Conservation (phyloP, 2,113 vertebrate species). For the Cyprinus carpio region DNA sequence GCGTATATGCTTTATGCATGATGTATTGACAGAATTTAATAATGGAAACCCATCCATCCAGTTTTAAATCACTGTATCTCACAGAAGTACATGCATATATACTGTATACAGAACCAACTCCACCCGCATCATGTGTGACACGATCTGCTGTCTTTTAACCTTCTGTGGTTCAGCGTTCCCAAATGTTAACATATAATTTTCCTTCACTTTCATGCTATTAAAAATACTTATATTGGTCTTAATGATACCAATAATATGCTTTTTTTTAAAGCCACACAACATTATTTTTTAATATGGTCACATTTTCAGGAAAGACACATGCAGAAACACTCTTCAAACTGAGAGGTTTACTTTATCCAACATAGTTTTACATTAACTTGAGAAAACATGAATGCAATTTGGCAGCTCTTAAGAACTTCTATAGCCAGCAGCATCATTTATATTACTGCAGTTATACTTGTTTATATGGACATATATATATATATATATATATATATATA, state of each 20-base stretch:
- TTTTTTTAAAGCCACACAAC: too few relatives aligned
- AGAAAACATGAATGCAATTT: neutral
- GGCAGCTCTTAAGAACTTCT: neutral
- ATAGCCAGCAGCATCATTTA: neutral
- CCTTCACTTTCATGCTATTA: neutral
- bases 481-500: too few relatives aligned
- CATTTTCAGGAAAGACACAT: too few relatives aligned
- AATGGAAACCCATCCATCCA: conserved; percentile 10
- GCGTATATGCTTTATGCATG: conserved; percentile 9
- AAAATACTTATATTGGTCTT: neutral
- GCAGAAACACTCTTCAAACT: neutral
- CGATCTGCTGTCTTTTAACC: neutral
- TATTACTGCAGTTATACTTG: neutral
- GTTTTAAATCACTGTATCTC: conserved; percentile 16
- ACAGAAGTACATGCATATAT: conserved; percentile 23
- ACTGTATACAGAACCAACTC: conserved; percentile 19
- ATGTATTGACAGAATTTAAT: conserved; percentile 28
- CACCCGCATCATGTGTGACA: neutral
- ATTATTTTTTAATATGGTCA: too few relatives aligned
- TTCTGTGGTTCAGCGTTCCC: neutral
- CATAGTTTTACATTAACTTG: neutral
- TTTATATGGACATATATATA: too few relatives aligned
- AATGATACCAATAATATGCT: too few relatives aligned
- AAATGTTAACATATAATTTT: neutral
- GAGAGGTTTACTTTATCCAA: neutral